Evolutionary conservation across 2,888 invertebrate species (phyloP), one percentile per base, ranked within the genome.

Genomic region (Cryptocephalus primarius): DNA sequence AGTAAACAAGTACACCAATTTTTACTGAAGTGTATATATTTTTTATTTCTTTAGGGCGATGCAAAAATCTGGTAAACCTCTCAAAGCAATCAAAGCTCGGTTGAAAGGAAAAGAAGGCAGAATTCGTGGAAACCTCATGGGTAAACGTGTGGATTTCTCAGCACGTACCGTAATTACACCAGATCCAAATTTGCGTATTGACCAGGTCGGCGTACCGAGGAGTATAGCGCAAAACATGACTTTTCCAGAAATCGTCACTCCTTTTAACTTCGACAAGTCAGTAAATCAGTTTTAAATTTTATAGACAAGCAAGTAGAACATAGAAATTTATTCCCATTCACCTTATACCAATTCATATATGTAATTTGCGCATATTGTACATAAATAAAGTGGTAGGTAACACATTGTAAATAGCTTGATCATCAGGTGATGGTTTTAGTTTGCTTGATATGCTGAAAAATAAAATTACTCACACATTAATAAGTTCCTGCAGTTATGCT

Each of bases 41-140:
- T n/a, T 9, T 44, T 36, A 32, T 42, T 33, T 55, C 73, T 73
- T 55, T 60, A 79, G 89, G 61, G 99, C 99, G 9, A 93, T 95
- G 83, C 99, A 99, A 69, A 99, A 99, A 71, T 96, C 96, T 0
- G 99, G 99, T 4, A 88, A 99, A 67, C 99, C 99, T 0, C 72
- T 99, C 8, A 99, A 99, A 74, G 95, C 99, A 0, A 79, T 99
- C 44, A 99, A 99, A 69, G 91, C 96, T 4, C 81, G 99, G 41
- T 69, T 91, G 43, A 97, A 97, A 72, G 96, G 97, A 13, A 99
- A 99, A 68, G 99, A 99, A 81, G 99, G 99, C 0, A 80, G 99
- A 62, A 97, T 99, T 62, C 79, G 99, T 71, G 99, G 99, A 60
- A 99, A 99, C 71, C 80, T 99, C 60, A 99, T 99, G 99, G 99